Evolutionary conservation across 1,140 invertebrate species (phyloP), one percentile per base, ranked within the genome.

Genomic region (Pantala flavescens): DNA sequence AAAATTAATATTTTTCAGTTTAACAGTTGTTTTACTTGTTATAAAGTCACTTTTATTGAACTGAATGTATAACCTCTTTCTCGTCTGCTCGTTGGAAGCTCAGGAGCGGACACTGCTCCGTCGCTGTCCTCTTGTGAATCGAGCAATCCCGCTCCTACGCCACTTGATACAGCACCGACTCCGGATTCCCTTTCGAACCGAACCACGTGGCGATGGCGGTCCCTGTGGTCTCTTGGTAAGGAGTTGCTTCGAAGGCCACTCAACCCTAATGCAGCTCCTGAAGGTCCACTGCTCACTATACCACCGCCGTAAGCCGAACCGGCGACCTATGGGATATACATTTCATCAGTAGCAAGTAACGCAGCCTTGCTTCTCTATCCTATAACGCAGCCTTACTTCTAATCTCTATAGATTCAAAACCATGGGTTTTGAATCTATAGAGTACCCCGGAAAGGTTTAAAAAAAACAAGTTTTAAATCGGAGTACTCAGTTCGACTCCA

Each of bases 41-140:
- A n/a, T n/a, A n/a, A n/a, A n/a, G n/a, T n/a, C n/a, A n/a, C n/a
- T n/a, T n/a, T n/a, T n/a, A n/a, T n/a, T n/a, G n/a, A n/a, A n/a
- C n/a, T n/a, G n/a, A n/a, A n/a, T n/a, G n/a, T n/a, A n/a, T n/a
- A n/a, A 88, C 87, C 86, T 86, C 86, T 83, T 78, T 90, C 88
- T 71, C 89, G 86, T 76, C 89, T 84, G 75, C 87, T 86, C 73
- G 88, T 87, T 78, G 90, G 89, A 81, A 91, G 87, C 84, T 94
- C 92, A 7, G 92, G 92, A 43, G 92, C 92, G 63, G 91, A 93
- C 28, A 93, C 84, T 71, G 91, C 90, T 43, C 92, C 91, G 82
- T 94, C 92, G 77, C 89, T 90, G 78, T 94, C 92, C 79, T 93
- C 91, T 81, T 91, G 88, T 7, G 49, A 63, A 81, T 87, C 87